Evolutionary conservation across 64 coral and sea anemone genomes (phyloP).

Genomic region (Montipora capricornis): DNA sequence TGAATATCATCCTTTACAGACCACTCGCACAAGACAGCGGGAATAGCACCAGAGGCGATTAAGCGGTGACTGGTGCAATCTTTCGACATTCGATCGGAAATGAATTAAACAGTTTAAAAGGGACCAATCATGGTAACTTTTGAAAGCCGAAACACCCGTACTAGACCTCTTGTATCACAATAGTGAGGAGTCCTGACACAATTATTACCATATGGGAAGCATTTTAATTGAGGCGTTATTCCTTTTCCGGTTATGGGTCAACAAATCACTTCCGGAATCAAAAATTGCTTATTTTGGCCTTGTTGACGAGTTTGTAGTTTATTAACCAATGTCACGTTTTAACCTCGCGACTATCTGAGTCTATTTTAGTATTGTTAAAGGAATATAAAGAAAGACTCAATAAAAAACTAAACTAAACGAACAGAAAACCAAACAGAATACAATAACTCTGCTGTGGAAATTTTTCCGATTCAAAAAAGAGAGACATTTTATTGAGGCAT

Average conservation of each 20-base stretch:
- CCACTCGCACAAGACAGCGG: too few species aligned
- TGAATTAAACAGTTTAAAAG: too few species aligned
- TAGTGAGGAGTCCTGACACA: background rate
- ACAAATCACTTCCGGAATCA: background rate
- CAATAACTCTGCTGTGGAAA: background rate
- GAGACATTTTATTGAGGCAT: background rate
- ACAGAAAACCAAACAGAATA: background rate
- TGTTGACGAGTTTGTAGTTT: background rate
- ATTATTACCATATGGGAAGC: background rate
- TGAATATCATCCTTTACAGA: too few species aligned
- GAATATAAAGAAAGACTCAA: background rate
- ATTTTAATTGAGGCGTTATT: background rate
- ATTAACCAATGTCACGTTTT: background rate
- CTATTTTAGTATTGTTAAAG: background rate
- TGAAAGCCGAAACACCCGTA: too few species aligned
- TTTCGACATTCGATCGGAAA: too few species aligned
- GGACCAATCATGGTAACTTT: too few species aligned
- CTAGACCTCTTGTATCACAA: too few species aligned
- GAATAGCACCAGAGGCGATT: too few species aligned
- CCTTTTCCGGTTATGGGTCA: background rate
- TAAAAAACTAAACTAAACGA: too few species aligned
- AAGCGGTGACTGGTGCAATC: too few species aligned
- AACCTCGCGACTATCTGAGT: background rate
- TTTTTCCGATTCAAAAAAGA: background rate
- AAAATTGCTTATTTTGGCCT: constrained; percentile 18